phyloP scores from a whole-genome alignment of 2,797 vertebrate species.

The Cyprinella venusta region DNA sequence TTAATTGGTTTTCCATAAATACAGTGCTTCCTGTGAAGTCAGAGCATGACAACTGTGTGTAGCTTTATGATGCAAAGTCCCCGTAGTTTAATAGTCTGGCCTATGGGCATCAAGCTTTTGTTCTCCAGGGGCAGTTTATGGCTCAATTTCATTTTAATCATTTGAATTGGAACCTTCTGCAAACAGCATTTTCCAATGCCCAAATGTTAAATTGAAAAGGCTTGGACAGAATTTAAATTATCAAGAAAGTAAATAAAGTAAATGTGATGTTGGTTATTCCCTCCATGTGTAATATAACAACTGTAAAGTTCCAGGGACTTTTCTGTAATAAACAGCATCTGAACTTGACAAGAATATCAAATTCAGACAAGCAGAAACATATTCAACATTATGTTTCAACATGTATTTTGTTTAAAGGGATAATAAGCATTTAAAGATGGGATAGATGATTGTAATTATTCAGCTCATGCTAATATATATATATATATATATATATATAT shows the following conservation, averaged over 20 bases:
- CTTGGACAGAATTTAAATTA: conserved; percentile 30
- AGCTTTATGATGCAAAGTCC: conserved; percentile 28
- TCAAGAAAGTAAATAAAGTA: conserved; percentile 48
- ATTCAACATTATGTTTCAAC: not conserved
- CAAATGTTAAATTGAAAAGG: conserved; percentile 28
- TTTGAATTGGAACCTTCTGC: conserved; percentile 57
- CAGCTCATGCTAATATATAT: too few relatives aligned
- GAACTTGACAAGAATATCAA: not conserved
- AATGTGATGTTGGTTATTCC: conserved; percentile 48
- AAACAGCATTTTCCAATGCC: conserved; percentile 5
- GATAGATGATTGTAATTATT: not conserved
- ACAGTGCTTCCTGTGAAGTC: conserved; percentile 28
- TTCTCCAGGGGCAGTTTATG: conserved; percentile 61
- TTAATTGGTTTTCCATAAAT: conserved; percentile 40
- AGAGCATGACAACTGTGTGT: not conserved
- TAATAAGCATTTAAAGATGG: not conserved
- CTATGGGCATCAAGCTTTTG: conserved; percentile 34
- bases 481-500: too few relatives aligned
- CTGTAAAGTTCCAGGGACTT: not conserved
- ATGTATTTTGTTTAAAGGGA: not conserved
- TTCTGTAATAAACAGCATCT: not conserved
- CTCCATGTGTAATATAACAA: not conserved
- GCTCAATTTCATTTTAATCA: conserved; percentile 57
- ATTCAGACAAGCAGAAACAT: not conserved
- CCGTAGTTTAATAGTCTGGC: conserved; percentile 29